These are phyloP conservation scores for Epistrophe grossulariae DNA, from an alignment of 2,888 invertebrate species.

Conservation along the genomic window DNA sequence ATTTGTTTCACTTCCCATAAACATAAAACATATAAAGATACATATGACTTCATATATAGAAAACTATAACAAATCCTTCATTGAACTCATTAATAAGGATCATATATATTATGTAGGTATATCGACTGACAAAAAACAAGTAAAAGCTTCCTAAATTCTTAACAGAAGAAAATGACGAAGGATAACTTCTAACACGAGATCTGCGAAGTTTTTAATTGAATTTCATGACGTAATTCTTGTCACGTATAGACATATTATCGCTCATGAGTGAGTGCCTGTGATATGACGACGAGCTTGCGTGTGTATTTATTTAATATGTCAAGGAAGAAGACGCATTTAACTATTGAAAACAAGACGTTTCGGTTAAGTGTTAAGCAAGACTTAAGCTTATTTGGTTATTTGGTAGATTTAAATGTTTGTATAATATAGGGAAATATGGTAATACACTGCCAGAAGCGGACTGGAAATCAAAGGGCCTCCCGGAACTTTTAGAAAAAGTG, in stretches of 20 bases:
- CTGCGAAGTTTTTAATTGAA: slow-evolving; percentile 73
- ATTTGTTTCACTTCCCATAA: not conserved
- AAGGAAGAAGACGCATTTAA: slow-evolving; percentile 32
- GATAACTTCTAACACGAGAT: slow-evolving; percentile 58
- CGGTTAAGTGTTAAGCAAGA: slow-evolving; percentile 53
- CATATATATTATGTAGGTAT: not conserved
- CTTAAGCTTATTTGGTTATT: slow-evolving; percentile 41
- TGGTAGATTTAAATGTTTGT: slow-evolving; percentile 29
- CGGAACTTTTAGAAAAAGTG: no score
- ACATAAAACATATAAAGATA: not conserved
- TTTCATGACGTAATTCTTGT: slow-evolving; percentile 68
- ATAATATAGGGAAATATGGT: not conserved
- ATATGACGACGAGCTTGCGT: slow-evolving; percentile 53
- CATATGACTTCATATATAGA: no score
- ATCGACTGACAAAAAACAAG: not conserved
- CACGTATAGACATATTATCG: slow-evolving; percentile 30
- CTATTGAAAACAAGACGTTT: slow-evolving; percentile 35
- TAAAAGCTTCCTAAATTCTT: not conserved
- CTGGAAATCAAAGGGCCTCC: no score
- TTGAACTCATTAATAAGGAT: not conserved
- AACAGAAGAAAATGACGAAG: slow-evolving; percentile 13
- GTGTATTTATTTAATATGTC: slow-evolving; percentile 59
- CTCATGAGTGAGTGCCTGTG: slow-evolving; percentile 53
- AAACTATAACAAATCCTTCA: slow-evolving; percentile 4
- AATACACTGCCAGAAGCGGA: not conserved